These are phyloP conservation scores for Volucella bombylans DNA, from an alignment of 2,888 invertebrate genomes.

Conservation along the genomic window DNA sequence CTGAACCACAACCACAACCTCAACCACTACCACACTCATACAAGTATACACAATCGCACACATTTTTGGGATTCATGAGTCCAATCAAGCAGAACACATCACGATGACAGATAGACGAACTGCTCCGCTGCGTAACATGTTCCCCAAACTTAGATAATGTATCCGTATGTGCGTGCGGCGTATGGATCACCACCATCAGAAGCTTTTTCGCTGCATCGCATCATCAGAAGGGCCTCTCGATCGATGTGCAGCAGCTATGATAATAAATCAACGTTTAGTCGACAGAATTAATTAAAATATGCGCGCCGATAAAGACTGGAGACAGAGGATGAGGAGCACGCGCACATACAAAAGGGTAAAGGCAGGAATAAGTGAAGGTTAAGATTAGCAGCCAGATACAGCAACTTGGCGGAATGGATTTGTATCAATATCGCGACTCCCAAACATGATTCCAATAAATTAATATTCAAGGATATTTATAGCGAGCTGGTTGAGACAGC, in stretches of 20 bases:
- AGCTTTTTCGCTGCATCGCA: constrained; percentile 3
- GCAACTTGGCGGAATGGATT: constrained; percentile 79
- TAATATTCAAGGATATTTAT: constrained; percentile 78
- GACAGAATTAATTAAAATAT: constrained; percentile 80
- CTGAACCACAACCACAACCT: neutral
- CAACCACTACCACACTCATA: neutral
- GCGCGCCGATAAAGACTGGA: constrained; percentile 28
- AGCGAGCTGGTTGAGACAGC: constrained; percentile 32
- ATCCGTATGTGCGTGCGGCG: neutral
- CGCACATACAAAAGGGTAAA: constrained; percentile 74
- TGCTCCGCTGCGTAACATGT: constrained; percentile 15
- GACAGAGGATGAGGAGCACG: constrained; percentile 6
- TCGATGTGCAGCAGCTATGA: constrained; percentile 73
- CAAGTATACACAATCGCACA: neutral
- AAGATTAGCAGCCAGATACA: constrained; percentile 11
- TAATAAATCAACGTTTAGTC: constrained; percentile 80
- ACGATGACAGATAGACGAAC: constrained; percentile 52
- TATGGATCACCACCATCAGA: constrained; percentile 48
- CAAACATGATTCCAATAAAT: constrained; percentile 83
- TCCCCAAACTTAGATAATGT: neutral
- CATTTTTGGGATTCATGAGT: constrained; percentile 19
- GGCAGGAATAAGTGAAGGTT: neutral
- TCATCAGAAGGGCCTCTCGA: constrained; percentile 44
- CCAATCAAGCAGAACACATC: constrained; percentile 54
- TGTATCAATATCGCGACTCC: constrained; percentile 82